Evolutionary conservation across 64 coral and sea anemone genomes (phyloP), one percentile per base, ranked within the genome.

Genomic region (Montipora sp.): DNA sequence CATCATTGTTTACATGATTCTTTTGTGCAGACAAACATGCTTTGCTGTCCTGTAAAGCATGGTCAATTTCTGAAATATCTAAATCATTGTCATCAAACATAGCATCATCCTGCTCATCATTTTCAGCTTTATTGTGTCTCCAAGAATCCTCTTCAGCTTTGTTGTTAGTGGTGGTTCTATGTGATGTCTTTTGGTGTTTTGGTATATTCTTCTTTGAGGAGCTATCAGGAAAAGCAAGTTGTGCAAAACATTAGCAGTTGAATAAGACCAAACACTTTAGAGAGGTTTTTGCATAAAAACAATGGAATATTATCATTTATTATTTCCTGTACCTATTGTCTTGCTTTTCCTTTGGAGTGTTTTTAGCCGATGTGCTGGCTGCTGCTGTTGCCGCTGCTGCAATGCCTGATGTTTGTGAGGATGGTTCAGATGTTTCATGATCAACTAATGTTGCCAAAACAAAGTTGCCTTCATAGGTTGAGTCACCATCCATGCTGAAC

Each of bases 391-490:
- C 53, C 21, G 55, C 59, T 57, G 53, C 53, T 57, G 53, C 53
- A 8, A 11, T 11, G 36, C 59, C 50, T 43, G 84, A 89, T 3
- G 75, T 24, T 60, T 98, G 96, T 5, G 96, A 98, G 13, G 90
- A 87, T 24, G 95, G 96, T 7, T 49, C 58, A 27, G 80, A 73
- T 51, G 79, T 72, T 0, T 75, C 45, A 36, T 95, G 87, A 84
- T 99, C 98, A 13, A 96, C 92, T 22, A 99, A 87, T 16, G 98
- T 99, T 53, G 98, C 98, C 20, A 99, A 89, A 10, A 99, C 98
- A 90, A 99, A 99, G 84, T 96, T 92, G 53, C 89, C 94, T 87
- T 99, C 94, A 51, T 96, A 99, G n/a, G 94, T 94, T 3, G 92
- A 80, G 65, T 99, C 94, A 11, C 90, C 89, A 83, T 93, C 92